Evolutionary conservation across 2,113 vertebrate genomes (phyloP), one percentile per base, ranked within the genome.

Genomic region (Glaucomys volans): DNA sequence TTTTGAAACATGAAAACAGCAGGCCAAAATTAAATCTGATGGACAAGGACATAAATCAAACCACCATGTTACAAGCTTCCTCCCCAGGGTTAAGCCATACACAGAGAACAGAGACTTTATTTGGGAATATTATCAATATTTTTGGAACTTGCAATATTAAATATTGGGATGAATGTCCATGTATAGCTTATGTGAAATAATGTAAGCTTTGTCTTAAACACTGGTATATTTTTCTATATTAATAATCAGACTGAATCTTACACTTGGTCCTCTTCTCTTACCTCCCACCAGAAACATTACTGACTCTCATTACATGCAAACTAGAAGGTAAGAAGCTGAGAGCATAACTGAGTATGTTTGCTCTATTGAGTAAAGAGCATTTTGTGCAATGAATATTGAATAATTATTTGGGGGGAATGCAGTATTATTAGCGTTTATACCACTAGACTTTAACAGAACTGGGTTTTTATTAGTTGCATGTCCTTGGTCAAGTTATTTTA

Each of bases 401-500:
- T 75, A 87, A 79, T 79, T 94, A 74, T 87, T 94, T 95, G 32
- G 87, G 40, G 87, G 37, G 42, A 92, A 90, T 75, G 13, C 20
- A 80, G 14, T 92, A 47, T 81, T 69, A 96, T 47, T 75, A 94
- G 30, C 1, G 92, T 95, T 81, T 85, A 64, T 2, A 91, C 26
- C 4, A 83, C 35, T 64, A 94, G 77, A 87, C 44, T 90, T 24
- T 94, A 84, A 74, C 16, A 74, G 8, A 92, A 57, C 26, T 77
- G 42, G 22, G 0, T 47, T 90, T 37, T 83, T 83, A 94, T 79
- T 64, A 96, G n/a, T 42, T 67, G 50, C 40, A 76, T 87, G 67
- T 47, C 26, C 30, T 35, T 40, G 30, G 17, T 93, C 32, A 90
- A 86, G 40, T 91, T 86, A 90, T 52, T 86, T 76, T 87, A 71